A percentile compares a stretch with the other conserved stretches of the same genome.
phyloP scores from a whole-genome alignment of 2,797 vertebrate species.

The Denticeps clupeoides region DNA sequence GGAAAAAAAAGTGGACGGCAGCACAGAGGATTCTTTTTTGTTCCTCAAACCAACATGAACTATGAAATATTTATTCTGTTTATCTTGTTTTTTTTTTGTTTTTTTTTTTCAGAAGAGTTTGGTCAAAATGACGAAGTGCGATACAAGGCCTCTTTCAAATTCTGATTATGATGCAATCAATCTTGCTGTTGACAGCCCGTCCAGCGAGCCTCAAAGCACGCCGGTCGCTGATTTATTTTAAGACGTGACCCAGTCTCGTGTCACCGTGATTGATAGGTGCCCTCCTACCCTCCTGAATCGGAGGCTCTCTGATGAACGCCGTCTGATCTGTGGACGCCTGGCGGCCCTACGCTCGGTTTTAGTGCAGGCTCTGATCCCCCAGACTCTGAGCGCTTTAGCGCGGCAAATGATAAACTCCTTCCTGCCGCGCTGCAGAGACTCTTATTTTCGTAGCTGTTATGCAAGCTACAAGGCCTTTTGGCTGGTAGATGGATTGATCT shows the following conservation, averaged over 20 bases:
- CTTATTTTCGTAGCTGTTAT: too few species aligned
- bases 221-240: constrained; percentile 34
- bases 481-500: too few species aligned
- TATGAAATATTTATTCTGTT: not conserved
- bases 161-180: constrained; percentile 41
- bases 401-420: too few species aligned
- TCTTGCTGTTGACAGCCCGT: constrained; percentile 30
- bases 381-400: too few species aligned
- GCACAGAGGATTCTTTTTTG: not conserved
- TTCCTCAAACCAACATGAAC: not conserved
- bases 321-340: constrained; percentile 4
- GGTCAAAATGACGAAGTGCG: too few species aligned
- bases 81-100: not conserved
- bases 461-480: too few species aligned
- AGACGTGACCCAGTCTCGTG: constrained; percentile 30
- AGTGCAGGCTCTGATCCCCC: too few species aligned
- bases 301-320: not conserved
- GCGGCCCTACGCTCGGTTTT: too few species aligned
- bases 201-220: constrained; percentile 22
- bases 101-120: not conserved
- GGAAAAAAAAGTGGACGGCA: constrained; percentile 13
- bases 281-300: constrained; percentile 14
- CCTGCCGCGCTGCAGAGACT: too few species aligned
- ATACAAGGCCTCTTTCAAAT: constrained; percentile 30
- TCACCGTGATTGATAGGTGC: constrained; percentile 44